phyloP scores from a whole-genome alignment of 2,797 vertebrate genomes.

The Gymnothorax reevesii region DNA sequence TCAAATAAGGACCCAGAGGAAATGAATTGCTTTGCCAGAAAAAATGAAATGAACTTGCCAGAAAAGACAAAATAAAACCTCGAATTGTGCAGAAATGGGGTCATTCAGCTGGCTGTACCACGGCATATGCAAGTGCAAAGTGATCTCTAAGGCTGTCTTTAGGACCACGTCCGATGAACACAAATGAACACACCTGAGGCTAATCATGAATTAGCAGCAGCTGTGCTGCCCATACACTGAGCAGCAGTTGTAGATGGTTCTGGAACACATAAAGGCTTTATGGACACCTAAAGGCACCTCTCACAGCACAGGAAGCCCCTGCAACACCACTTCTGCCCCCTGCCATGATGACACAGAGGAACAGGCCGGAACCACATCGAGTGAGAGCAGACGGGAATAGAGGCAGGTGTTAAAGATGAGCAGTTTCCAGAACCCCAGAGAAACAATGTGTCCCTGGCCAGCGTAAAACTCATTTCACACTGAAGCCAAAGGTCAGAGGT shows the following conservation, averaged over 20 bases:
- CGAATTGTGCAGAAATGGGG: not conserved
- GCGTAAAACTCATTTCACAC: not conserved
- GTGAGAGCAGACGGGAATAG: not conserved
- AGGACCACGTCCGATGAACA: not conserved
- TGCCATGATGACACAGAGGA: not conserved
- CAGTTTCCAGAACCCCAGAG: not conserved
- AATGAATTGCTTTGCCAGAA: too few species aligned
- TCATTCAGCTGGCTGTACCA: not conserved
- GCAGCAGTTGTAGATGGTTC: not conserved
- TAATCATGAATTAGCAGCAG: not conserved
- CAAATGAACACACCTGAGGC: not conserved
- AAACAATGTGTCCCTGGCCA: not conserved
- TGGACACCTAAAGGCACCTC: not conserved
- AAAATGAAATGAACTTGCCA: too few species aligned
- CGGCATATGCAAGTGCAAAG: not conserved
- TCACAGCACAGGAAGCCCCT: not conserved
- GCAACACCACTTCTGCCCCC: not conserved
- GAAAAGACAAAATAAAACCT: not conserved
- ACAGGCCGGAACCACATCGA: not conserved
- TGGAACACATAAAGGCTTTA: not conserved
- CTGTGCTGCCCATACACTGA: not conserved
- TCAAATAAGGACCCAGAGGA: too few species aligned
- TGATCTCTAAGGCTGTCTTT: not conserved
- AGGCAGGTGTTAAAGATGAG: not conserved
- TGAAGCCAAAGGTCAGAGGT: not conserved